Conservation (phyloP, 2,113 vertebrate genomes). For the Phasianus colchicus region DNA sequence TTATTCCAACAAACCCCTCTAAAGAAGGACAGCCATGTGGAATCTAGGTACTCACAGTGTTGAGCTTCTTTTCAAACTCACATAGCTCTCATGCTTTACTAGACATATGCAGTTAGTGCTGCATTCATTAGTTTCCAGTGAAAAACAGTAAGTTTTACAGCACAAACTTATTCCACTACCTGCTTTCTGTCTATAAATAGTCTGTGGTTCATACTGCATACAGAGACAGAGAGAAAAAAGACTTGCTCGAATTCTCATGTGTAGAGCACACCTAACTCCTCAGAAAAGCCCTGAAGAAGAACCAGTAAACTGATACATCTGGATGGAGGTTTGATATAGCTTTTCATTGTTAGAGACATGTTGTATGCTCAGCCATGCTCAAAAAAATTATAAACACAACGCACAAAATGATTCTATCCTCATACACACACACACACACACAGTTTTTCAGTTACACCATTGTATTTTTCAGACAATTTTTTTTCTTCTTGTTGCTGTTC, state of each 20-base stretch:
- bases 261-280: neutral
- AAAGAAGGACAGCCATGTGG: neutral
- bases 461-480: neutral
- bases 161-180: neutral
- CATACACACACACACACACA: neutral
- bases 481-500: neutral
- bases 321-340: neutral
- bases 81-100: neutral
- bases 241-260: neutral
- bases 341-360: neutral
- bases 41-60: neutral
- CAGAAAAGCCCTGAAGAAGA: neutral
- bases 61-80: neutral
- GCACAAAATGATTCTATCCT: neutral
- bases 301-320: neutral
- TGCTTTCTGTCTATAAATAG: neutral
- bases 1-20: neutral
- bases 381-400: neutral
- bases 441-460: fast-evolving
- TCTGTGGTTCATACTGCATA: neutral
- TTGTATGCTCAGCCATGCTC: neutral
- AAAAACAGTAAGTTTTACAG: neutral
- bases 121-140: neutral
- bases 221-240: neutral
- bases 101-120: neutral